Conservation (phyloP, 1,140 invertebrate genomes). For the Microplitis mediator region DNA sequence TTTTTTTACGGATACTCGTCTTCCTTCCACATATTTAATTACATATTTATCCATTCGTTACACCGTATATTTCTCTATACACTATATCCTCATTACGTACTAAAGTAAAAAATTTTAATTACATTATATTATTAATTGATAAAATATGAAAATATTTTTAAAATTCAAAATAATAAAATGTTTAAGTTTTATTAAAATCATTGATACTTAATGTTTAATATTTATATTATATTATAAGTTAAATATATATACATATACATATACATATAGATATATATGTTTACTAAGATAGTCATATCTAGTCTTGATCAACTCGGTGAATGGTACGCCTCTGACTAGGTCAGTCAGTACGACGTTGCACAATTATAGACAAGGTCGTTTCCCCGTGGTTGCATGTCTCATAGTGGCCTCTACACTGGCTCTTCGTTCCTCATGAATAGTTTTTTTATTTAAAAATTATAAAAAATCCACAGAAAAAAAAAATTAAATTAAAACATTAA, state of each 20-base stretch:
- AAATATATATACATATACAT: neutral
- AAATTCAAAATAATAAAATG: no score
- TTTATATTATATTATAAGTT: no score
- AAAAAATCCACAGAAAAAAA: neutral
- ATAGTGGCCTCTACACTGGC: neutral
- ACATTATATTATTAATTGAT: no score
- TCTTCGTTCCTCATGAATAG: constrained; percentile 16
- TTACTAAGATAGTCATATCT: constrained; percentile 5
- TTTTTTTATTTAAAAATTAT: neutral
- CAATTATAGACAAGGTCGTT: constrained; percentile 46
- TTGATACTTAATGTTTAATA: no score
- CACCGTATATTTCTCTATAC: no score
- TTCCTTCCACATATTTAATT: no score
- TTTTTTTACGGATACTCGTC: no score
- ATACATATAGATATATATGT: neutral
- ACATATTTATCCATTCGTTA: no score
- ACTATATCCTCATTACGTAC: no score
- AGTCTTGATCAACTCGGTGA: constrained; percentile 38
- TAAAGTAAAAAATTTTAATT: no score
- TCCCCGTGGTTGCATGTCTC: constrained; percentile 26
- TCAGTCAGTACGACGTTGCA: constrained; percentile 40
- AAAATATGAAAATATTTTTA: no score
- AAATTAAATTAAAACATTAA: neutral
- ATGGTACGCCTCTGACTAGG: constrained; percentile 45
- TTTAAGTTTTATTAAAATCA: no score